Evolutionary conservation across 2,888 invertebrate genomes (phyloP).

Genomic region (Halocaridina rubra): DNA sequence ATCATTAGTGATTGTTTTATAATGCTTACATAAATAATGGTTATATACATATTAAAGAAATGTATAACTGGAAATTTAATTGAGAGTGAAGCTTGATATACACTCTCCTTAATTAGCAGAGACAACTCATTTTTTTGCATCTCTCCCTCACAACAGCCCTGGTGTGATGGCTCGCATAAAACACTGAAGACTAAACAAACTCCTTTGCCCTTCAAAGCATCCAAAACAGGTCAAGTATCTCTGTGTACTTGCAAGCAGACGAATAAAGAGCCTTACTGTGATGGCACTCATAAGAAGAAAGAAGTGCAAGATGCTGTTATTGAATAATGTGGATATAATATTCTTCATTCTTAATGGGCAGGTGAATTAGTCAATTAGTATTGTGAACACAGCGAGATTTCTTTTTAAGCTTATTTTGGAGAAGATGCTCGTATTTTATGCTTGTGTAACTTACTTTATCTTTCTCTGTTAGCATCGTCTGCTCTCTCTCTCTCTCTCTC

Average conservation of each 20-base stretch:
- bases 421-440: too few relatives aligned
- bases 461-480: too few relatives aligned
- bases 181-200: constrained; percentile 77
- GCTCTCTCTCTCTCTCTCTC: too few relatives aligned
- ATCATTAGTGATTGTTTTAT: not conserved
- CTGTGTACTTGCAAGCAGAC: constrained; percentile 99
- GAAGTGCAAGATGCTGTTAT: constrained; percentile 74
- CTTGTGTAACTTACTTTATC: too few relatives aligned
- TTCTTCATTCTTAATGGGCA: too few relatives aligned
- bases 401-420: too few relatives aligned
- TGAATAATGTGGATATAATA: not conserved
- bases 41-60: not conserved
- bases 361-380: too few relatives aligned
- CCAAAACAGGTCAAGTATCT: constrained; percentile 92
- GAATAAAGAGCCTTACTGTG: constrained; percentile 92
- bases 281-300: constrained; percentile 88
- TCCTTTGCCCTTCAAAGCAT: constrained; percentile 86
- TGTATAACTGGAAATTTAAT: not conserved
- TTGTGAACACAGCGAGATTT: too few relatives aligned
- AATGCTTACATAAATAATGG: not conserved
- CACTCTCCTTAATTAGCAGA: too few relatives aligned
- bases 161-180: constrained; percentile 50
- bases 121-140: not conserved
- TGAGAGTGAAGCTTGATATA: too few relatives aligned
- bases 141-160: constrained; percentile 22